phyloP scores from a whole-genome alignment of 2,113 vertebrate genomes.

The Dasypus novemcinctus region DNA sequence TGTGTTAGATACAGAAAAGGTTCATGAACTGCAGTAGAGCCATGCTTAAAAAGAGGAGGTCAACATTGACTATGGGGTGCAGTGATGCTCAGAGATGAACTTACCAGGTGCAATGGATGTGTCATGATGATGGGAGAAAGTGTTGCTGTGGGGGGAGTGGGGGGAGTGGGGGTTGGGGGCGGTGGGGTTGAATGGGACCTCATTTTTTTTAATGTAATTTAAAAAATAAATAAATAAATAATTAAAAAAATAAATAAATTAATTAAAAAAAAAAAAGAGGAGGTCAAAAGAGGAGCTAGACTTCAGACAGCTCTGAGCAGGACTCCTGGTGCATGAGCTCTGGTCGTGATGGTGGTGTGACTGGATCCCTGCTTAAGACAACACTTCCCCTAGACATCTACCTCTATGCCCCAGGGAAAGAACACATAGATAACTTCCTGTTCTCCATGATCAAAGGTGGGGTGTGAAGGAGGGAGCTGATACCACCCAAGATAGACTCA shows the following conservation, averaged over 20 bases:
- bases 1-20: background rate
- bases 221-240: too few relatives aligned
- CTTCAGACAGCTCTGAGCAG: background rate
- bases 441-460: background rate
- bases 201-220: too few relatives aligned
- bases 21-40: background rate
- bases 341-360: background rate
- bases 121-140: too few relatives aligned
- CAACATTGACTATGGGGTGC: too few relatives aligned
- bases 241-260: too few relatives aligned
- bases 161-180: too few relatives aligned
- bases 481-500: background rate
- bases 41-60: background rate
- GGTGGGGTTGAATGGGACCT: too few relatives aligned
- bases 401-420: background rate
- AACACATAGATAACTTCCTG: background rate
- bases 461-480: fast-evolving
- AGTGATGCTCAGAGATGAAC: too few relatives aligned
- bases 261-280: too few relatives aligned
- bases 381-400: background rate
- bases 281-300: background rate
- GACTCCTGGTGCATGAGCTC: fast-evolving
- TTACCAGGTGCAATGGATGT: too few relatives aligned
- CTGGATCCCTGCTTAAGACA: background rate
- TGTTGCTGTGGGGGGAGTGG: too few relatives aligned